Conservation (phyloP, 2,797 vertebrate genomes). For the Capromys pilorides region DNA sequence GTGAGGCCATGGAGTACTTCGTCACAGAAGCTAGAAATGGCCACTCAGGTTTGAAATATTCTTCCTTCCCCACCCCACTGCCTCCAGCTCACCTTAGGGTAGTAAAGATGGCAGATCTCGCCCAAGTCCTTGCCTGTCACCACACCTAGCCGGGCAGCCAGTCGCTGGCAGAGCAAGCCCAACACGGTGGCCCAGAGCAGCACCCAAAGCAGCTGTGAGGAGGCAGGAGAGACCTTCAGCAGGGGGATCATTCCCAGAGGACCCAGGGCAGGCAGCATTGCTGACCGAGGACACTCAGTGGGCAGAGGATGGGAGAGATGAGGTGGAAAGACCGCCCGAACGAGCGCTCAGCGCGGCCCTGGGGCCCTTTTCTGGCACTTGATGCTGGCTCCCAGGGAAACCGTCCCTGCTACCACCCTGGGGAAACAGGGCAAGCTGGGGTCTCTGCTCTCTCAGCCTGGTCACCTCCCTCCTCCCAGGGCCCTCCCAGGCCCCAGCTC, state of each 20-base stretch:
- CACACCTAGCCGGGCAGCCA: conserved; percentile 87
- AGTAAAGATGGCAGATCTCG: conserved; percentile 86
- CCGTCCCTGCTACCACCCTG: neutral
- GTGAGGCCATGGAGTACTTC: neutral
- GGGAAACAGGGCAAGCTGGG: neutral
- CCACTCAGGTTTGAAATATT: neutral
- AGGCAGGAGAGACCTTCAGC: conserved; percentile 23
- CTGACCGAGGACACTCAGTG: neutral
- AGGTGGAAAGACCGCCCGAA: neutral
- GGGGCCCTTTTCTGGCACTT: neutral
- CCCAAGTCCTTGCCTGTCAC: conserved; percentile 88
- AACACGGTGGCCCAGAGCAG: conserved; percentile 87
- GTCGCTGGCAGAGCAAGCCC: conserved; percentile 87
- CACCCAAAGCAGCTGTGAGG: conserved; percentile 88
- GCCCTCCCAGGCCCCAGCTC: neutral
- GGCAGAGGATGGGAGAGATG: neutral
- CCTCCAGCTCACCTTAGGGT: conserved; percentile 87
- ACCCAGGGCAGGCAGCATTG: neutral
- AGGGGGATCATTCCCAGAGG: neutral
- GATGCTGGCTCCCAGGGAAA: neutral
- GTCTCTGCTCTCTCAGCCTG: neutral
- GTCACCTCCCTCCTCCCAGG: neutral
- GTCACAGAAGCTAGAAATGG: neutral
- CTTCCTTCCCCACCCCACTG: neutral
- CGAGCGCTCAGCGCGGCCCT: neutral